A percentile compares a stretch with the other conserved stretches of the same genome.
These are phyloP conservation scores for Triplophysa yarkandensis DNA, from an alignment of 2,797 vertebrate species.

Conservation along the genomic window DNA sequence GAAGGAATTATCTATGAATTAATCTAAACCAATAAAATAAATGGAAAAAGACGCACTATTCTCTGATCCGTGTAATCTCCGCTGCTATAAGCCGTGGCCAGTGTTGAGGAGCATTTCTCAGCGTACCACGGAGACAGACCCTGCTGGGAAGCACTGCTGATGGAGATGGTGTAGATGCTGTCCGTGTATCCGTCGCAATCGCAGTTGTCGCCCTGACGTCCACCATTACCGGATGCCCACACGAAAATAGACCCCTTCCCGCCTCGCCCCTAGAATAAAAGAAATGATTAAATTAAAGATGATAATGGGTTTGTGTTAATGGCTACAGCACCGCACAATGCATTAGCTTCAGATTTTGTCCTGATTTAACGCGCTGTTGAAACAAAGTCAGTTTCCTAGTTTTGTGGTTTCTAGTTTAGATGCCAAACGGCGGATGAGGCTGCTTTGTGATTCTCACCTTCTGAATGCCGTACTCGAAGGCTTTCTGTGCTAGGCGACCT, in stretches of 20 bases:
- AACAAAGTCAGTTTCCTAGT: background rate
- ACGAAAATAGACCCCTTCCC: slow-evolving; percentile 98
- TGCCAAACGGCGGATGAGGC: too few relatives aligned
- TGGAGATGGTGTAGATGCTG: slow-evolving; percentile 97
- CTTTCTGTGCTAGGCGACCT: slow-evolving; percentile 92
- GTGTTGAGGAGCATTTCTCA: slow-evolving; percentile 96
- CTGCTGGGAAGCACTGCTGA: slow-evolving; percentile 97
- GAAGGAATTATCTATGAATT: too few relatives aligned
- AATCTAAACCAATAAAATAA: background rate
- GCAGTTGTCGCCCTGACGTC: slow-evolving; percentile 95
- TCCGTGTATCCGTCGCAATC: slow-evolving; percentile 98
- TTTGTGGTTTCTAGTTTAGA: too few relatives aligned
- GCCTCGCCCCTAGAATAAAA: slow-evolving; percentile 82
- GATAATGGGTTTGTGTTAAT: background rate
- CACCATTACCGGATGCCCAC: slow-evolving; percentile 98
- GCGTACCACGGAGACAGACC: slow-evolving; percentile 97
- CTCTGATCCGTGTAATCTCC: slow-evolving; percentile 98
- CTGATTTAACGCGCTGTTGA: background rate
- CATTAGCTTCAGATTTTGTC: slow-evolving; percentile 1
- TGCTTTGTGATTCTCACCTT: slow-evolving; percentile 78
- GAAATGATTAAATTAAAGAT: background rate
- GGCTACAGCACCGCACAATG: background rate
- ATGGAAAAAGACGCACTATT: slow-evolving; percentile 77
- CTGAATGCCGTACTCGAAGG: slow-evolving; percentile 95
- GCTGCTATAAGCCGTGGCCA: slow-evolving; percentile 97